phyloP scores from a whole-genome alignment of 53 echinoderm and acorn worm species.

The Temnopleurus reevesii region DNA sequence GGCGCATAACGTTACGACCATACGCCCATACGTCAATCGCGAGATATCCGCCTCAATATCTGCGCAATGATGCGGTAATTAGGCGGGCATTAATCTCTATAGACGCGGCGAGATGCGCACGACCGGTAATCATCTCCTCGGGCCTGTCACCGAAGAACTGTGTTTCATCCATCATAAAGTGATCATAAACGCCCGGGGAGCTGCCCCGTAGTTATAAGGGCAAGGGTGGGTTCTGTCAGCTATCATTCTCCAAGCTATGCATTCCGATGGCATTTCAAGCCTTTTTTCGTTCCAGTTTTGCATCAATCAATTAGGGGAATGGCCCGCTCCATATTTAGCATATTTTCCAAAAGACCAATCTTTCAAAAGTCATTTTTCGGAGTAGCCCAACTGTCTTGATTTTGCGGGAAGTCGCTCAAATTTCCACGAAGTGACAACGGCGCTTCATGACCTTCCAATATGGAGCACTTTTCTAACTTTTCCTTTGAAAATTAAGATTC shows the following conservation, averaged over 20 bases:
- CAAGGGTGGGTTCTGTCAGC: background rate
- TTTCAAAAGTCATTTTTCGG: too few species aligned
- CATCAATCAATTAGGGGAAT: background rate
- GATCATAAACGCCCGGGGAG: background rate
- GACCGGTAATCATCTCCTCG: too few species aligned
- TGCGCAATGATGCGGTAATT: background rate
- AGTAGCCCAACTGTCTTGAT: too few species aligned
- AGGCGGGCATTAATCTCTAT: background rate
- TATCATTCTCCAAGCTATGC: background rate
- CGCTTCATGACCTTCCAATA: too few species aligned
- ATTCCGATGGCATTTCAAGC: background rate
- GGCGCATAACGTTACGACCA: too few species aligned
- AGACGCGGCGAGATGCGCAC: background rate
- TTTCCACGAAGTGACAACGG: too few species aligned
- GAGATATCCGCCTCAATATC: too few species aligned
- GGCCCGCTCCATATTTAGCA: background rate
- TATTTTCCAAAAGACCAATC: background rate
- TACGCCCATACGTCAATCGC: too few species aligned
- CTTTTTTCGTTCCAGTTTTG: background rate
- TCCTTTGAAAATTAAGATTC: too few species aligned
- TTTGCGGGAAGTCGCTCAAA: too few species aligned
- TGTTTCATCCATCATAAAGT: constrained; percentile 6
- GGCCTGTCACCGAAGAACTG: background rate
- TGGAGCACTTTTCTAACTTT: too few species aligned
- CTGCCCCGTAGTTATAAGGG: background rate